A percentile compares a stretch with the other conserved stretches of the same genome.
Evolutionary conservation across 1,140 invertebrate genomes (phyloP).

Genomic region (Calosoma granatense): DNA sequence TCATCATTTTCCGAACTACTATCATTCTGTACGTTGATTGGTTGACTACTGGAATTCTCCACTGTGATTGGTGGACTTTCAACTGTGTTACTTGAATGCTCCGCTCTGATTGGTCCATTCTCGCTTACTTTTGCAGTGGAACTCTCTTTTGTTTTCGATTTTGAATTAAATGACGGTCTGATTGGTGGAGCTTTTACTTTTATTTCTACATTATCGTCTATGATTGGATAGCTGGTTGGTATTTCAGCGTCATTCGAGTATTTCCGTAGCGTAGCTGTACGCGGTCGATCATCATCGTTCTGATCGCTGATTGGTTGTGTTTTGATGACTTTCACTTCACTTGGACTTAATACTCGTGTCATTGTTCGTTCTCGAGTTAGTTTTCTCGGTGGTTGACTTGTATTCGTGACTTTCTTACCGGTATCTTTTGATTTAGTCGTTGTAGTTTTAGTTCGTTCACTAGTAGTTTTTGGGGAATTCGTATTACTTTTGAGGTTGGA

Average conservation of each 20-base stretch:
- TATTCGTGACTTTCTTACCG: neutral
- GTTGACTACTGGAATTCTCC: no score
- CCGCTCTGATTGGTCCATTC: no score
- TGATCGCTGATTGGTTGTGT: neutral
- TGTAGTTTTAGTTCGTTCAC: neutral
- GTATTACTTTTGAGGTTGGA: neutral
- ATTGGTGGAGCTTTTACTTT: neutral
- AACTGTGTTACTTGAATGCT: no score
- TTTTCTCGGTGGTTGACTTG: neutral
- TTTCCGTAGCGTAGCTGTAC: neutral
- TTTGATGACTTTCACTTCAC: slow-evolving; percentile 9
- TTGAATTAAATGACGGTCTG: neutral
- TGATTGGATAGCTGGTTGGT: neutral
- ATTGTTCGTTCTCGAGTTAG: neutral
- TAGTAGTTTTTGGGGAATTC: neutral
- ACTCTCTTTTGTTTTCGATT: neutral
- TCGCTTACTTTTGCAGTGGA: no score
- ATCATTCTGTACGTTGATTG: no score
- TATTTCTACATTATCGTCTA: no score
- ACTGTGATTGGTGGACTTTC: no score
- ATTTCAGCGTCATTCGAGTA: neutral
- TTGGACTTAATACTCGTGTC: neutral
- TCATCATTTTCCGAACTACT: slow-evolving; percentile 25
- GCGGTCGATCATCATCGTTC: neutral
- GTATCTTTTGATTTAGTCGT: neutral